These are phyloP conservation scores for Anarrhichthys ocellatus DNA, from an alignment of 2,113 vertebrate genomes.

Conservation along the genomic window DNA sequence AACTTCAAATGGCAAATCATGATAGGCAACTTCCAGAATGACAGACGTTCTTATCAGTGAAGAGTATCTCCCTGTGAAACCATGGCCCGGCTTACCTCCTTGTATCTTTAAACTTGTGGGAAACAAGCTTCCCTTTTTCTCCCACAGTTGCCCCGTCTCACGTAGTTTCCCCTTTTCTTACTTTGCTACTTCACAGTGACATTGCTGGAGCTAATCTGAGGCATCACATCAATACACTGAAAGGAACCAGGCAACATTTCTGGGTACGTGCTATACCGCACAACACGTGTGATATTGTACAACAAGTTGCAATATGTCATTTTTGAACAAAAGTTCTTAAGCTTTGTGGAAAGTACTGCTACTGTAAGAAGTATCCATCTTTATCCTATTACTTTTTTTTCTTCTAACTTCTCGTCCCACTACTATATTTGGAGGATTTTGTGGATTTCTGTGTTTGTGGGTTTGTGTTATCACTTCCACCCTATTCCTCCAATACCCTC, in stretches of 20 bases:
- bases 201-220: slow-evolving; percentile 46
- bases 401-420: background rate
- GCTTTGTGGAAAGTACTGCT: background rate
- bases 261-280: slow-evolving; percentile 2
- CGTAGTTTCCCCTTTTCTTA: slow-evolving; percentile 70
- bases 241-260: slow-evolving; percentile 32
- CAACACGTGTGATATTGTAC: background rate
- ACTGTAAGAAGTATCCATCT: background rate
- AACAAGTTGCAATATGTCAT: background rate
- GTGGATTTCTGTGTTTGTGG: too few relatives aligned
- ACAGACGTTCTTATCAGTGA: slow-evolving; percentile 54
- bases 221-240: slow-evolving; percentile 15
- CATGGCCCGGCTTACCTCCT: slow-evolving; percentile 17
- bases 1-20: slow-evolving; percentile 47
- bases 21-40: slow-evolving; percentile 55
- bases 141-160: slow-evolving; percentile 10
- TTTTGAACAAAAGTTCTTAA: background rate
- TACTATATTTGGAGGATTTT: too few relatives aligned
- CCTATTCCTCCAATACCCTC: too few relatives aligned
- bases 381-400: background rate
- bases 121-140: slow-evolving; percentile 59
- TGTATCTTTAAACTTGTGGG: slow-evolving; percentile 46
- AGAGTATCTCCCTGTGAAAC: slow-evolving; percentile 57
- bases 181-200: slow-evolving; percentile 74
- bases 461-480: too few relatives aligned